Evolutionary conservation across 2,888 invertebrate genomes (phyloP), one percentile per base, ranked within the genome.

Genomic region (Selenia dentaria): DNA sequence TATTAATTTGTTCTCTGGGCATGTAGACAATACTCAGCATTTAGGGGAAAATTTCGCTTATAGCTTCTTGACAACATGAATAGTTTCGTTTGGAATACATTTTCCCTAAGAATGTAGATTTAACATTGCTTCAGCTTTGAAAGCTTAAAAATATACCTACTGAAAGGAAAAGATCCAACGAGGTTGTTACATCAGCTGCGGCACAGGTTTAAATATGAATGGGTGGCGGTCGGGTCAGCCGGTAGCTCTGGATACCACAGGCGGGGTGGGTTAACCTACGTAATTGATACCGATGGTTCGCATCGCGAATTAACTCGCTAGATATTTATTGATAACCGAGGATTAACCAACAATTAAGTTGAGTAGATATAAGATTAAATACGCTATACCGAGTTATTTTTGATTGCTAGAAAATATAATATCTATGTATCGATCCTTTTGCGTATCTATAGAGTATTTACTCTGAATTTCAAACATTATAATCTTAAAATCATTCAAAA

Each of bases 211-310:
- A 68, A 71, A 67, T 67, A 72, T 67, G 62, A 64, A 64, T 61
- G 62, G 49, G 28, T 61, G 60, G 50, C 53, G 62, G 62, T 64
- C 64, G 67, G 67, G 65, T 22, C 22, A 67, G 10, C 4, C 62
- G 67, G 64, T 58, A 59, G 62, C 60, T 4, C 16, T 16, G 16
- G 16, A 16, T 22, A 22, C 22, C 22, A 63, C 64, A 55, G 59
- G 10, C 51, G 59, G 55, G 65, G 54, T 47, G 40, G 51, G 50
- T 45, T 48, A 52, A 46, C 43, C 37, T 50, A 54, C 57, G 64
- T 70, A 70, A 70, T 68, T 70, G 66, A 70, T 64, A 64, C 60
- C 62, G 62, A 67, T 70, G 58, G 65, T 61, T 62, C 28, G 38
- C 34, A 35, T 34, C 39, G 44, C 36, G 37, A 37, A 48, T 48